Evolutionary conservation across 2,113 vertebrate species (phyloP).

Genomic region (Synodontis membranacea): DNA sequence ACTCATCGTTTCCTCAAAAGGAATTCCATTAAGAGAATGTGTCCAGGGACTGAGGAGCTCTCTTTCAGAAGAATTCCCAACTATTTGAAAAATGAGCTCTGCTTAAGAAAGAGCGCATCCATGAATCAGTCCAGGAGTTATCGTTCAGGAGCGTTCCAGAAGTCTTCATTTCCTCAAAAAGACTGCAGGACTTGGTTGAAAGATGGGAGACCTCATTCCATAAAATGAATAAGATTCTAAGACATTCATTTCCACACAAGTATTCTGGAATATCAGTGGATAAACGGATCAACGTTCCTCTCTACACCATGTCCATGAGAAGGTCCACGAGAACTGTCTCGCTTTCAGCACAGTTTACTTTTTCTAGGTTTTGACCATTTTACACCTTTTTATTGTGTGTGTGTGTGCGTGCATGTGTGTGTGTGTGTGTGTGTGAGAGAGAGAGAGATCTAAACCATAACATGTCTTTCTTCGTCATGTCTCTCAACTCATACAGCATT

Average conservation of each 20-base stretch:
- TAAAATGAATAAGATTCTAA: neutral
- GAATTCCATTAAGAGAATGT: neutral
- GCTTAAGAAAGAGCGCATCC: neutral
- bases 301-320: neutral
- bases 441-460: constrained; percentile 17
- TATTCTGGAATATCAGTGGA: neutral
- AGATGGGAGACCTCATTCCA: neutral
- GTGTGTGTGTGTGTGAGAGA: neutral
- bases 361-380: neutral
- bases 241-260: neutral
- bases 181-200: neutral
- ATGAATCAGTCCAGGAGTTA: neutral
- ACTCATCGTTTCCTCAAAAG: neutral
- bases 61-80: neutral
- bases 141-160: neutral
- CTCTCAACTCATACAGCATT: constrained; percentile 11
- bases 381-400: neutral
- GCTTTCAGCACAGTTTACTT: neutral
- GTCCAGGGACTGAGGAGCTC: neutral
- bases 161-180: neutral
- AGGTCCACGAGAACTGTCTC: neutral
- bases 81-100: no score
- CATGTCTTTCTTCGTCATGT: neutral
- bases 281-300: neutral
- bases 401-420: neutral